phyloP scores from a whole-genome alignment of 2,113 vertebrate genomes.

The Cervus canadensis region DNA sequence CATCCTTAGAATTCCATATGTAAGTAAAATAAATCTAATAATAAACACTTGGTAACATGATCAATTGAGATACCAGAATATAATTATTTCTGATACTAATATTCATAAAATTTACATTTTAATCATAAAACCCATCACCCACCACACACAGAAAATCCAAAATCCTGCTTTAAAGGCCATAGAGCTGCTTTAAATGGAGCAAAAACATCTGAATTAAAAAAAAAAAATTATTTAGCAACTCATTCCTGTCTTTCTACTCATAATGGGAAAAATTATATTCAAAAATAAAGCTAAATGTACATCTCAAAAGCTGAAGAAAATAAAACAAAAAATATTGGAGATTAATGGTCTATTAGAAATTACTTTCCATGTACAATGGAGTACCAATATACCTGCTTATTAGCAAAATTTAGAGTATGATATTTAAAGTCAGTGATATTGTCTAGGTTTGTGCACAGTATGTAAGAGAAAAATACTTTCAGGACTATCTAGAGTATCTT shows the following conservation, averaged over 20 bases:
- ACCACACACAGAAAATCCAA: neutral
- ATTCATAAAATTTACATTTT: slow-evolving; percentile 15
- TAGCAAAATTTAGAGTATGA: neutral
- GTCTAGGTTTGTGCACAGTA: neutral
- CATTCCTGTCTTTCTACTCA: neutral
- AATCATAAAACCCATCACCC: neutral
- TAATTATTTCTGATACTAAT: slow-evolving; percentile 30
- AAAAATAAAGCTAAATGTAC: neutral
- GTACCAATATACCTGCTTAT: neutral
- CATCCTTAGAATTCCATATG: neutral
- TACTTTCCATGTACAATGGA: neutral
- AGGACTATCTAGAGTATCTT: neutral
- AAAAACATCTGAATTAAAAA: neutral
- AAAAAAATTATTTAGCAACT: neutral
- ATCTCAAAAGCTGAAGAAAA: slow-evolving; percentile 9
- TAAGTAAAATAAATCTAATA: neutral
- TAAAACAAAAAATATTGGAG: neutral
- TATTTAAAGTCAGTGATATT: neutral
- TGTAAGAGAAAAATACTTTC: neutral
- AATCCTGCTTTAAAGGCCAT: neutral
- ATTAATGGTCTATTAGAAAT: neutral
- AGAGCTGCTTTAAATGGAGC: neutral
- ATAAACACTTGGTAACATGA: neutral
- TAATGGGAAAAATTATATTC: neutral
- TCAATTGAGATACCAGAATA: slow-evolving; percentile 1